Conservation (phyloP, 2,888 invertebrate genomes). For the Anarsia innoxiella region DNA sequence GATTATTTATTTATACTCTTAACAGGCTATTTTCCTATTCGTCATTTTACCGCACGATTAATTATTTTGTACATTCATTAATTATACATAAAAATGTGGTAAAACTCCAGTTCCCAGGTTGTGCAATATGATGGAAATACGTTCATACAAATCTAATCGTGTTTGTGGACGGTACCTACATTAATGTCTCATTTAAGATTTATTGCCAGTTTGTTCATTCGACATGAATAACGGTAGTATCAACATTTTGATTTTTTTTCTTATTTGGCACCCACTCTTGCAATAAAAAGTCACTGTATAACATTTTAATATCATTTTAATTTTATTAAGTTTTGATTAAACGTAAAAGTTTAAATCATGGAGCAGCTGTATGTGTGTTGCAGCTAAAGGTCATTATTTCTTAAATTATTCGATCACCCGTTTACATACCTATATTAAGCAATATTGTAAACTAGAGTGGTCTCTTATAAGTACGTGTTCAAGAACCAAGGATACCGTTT, state of each 20-base stretch:
- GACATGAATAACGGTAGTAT: conserved; percentile 11
- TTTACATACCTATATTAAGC: too few species aligned
- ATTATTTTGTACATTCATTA: conserved; percentile 35
- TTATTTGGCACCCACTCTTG: conserved; percentile 8
- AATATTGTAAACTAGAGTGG: neutral
- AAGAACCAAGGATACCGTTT: conserved; percentile 22
- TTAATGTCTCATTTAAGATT: conserved; percentile 11
- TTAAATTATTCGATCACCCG: too few species aligned
- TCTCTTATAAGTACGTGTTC: conserved; percentile 10
- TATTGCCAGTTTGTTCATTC: conserved; percentile 11
- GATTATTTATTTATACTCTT: too few species aligned
- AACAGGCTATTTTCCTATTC: too few species aligned
- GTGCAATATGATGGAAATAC: conserved; percentile 28
- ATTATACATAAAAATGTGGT: conserved; percentile 48
- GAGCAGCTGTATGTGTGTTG: too few species aligned
- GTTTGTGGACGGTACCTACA: conserved; percentile 6
- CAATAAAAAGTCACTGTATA: conserved; percentile 4
- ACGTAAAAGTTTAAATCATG: too few species aligned
- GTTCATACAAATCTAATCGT: too few species aligned
- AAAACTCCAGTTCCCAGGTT: conserved; percentile 29
- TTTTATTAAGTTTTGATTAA: too few species aligned
- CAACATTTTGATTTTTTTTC: neutral
- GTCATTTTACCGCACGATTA: conserved; percentile 27
- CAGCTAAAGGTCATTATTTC: too few species aligned
- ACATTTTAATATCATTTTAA: neutral